These are phyloP conservation scores for Pachydiplax longipennis DNA, from an alignment of 2,888 invertebrate genomes.

Conservation along the genomic window DNA sequence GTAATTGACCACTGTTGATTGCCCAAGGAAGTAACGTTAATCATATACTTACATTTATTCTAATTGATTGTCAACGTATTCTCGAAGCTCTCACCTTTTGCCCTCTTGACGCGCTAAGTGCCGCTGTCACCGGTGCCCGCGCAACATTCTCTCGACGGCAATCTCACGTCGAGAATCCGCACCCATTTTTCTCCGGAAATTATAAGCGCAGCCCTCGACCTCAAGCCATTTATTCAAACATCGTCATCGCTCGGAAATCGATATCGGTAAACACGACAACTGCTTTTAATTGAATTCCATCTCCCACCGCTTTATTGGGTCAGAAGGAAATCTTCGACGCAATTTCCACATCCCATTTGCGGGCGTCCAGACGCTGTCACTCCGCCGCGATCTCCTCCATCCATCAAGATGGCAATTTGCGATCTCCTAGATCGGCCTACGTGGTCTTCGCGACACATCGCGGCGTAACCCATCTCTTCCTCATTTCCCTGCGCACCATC, in stretches of 20 bases:
- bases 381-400: neutral
- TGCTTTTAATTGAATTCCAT: neutral
- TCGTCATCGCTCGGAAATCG: neutral
- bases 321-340: neutral
- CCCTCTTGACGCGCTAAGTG: no score
- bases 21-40: no score
- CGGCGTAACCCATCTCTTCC: neutral
- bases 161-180: neutral
- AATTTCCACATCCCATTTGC: neutral
- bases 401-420: neutral
- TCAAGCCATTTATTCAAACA: neutral
- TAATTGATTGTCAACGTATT: no score
- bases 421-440: neutral
- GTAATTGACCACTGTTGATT: no score
- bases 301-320: neutral
- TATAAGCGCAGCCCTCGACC: neutral
- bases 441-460: neutral
- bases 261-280: neutral
- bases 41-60: no score
- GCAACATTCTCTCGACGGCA: no score
- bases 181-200: neutral
- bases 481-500: neutral
- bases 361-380: neutral
- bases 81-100: no score
- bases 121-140: no score